Conservation (phyloP, 92 coral and sea anemone genomes). For the Anthopleura xanthogrammica region DNA sequence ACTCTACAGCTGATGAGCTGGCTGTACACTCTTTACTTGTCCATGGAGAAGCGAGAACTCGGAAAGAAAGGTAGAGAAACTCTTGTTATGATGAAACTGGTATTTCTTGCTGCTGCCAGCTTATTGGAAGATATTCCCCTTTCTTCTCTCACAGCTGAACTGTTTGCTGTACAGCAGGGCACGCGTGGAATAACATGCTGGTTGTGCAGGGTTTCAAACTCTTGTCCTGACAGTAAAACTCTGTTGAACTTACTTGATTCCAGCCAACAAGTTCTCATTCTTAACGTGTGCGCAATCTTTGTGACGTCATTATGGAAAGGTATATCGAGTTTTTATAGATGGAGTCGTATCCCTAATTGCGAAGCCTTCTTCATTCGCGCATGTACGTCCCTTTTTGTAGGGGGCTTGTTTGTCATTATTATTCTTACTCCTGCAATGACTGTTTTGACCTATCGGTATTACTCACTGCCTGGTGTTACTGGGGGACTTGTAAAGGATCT, state of each 20-base stretch:
- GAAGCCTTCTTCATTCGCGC: constrained; percentile 85
- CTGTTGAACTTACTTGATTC: constrained; percentile 52
- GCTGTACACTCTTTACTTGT: constrained; percentile 76
- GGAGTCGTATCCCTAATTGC: constrained; percentile 73
- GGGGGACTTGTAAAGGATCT: constrained; percentile 66
- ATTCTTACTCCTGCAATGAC: constrained; percentile 95
- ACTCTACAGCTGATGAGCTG: constrained; percentile 72
- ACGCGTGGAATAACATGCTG: constrained; percentile 78
- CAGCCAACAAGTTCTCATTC: constrained; percentile 59
- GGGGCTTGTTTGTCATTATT: constrained; percentile 66
- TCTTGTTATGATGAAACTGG: constrained; percentile 70
- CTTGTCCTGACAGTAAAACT: constrained; percentile 54
- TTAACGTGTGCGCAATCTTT: constrained; percentile 74
- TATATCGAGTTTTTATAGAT: constrained; percentile 88
- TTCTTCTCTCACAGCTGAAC: constrained; percentile 83
- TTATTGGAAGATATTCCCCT: constrained; percentile 89
- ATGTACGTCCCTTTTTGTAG: constrained; percentile 81
- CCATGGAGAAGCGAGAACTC: constrained; percentile 65
- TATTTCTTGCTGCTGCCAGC: constrained; percentile 74
- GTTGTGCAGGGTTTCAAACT: constrained; percentile 68
- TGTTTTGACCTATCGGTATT: constrained; percentile 79
- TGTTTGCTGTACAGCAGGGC: constrained; percentile 81
- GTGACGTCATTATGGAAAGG: constrained; percentile 97
- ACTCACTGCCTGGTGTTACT: constrained; percentile 55
- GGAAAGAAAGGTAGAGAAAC: constrained; percentile 60